Evolutionary conservation across 2,888 invertebrate species (phyloP).

Genomic region (Sinopyrophorus schimmeli): DNA sequence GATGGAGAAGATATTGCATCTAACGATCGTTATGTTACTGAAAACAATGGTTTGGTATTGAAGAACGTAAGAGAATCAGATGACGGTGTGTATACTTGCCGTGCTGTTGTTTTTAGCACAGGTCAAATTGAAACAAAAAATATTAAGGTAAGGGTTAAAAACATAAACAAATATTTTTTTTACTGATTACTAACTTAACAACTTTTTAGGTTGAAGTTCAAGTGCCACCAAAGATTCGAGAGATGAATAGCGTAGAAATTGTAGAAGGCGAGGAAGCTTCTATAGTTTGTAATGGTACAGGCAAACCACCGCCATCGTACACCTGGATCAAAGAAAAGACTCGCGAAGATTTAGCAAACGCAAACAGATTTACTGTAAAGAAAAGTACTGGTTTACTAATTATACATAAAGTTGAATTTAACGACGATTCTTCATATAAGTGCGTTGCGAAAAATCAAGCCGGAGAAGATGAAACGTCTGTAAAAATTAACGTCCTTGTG

Average conservation of each 20-base stretch:
- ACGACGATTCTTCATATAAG: slow-evolving; percentile 78
- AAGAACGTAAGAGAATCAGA: slow-evolving; percentile 78
- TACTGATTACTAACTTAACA: background rate
- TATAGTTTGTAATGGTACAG: slow-evolving; percentile 76
- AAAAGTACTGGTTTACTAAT: slow-evolving; percentile 71
- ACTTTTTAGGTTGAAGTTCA: slow-evolving; percentile 63
- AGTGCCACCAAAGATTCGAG: slow-evolving; percentile 72
- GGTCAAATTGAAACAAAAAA: slow-evolving; percentile 77
- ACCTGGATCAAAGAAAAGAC: slow-evolving; percentile 80
- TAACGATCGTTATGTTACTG: slow-evolving; percentile 70
- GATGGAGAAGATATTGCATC: slow-evolving; percentile 73
- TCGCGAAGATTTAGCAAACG: slow-evolving; percentile 71
- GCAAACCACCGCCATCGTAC: slow-evolving; percentile 82
- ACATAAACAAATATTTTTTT: slow-evolving; percentile 3
- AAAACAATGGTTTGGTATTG: slow-evolving; percentile 75
- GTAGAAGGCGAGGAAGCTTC: slow-evolving; percentile 80
- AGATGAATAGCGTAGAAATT: slow-evolving; percentile 66
- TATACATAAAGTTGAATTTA: slow-evolving; percentile 73
- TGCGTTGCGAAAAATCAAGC: slow-evolving; percentile 82
- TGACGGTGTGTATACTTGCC: slow-evolving; percentile 84
- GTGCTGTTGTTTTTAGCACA: slow-evolving; percentile 81
- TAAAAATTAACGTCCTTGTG: slow-evolving; percentile 73
- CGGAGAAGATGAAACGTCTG: slow-evolving; percentile 68
- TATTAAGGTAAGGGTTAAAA: slow-evolving; percentile 64
- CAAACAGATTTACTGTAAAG: slow-evolving; percentile 71